Percentiles rank a stretch among this genome's conserved stretches.
Evolutionary conservation across 2,113 vertebrate species (phyloP).

Genomic region (Sinocyclocheilus anophthalmus): DNA sequence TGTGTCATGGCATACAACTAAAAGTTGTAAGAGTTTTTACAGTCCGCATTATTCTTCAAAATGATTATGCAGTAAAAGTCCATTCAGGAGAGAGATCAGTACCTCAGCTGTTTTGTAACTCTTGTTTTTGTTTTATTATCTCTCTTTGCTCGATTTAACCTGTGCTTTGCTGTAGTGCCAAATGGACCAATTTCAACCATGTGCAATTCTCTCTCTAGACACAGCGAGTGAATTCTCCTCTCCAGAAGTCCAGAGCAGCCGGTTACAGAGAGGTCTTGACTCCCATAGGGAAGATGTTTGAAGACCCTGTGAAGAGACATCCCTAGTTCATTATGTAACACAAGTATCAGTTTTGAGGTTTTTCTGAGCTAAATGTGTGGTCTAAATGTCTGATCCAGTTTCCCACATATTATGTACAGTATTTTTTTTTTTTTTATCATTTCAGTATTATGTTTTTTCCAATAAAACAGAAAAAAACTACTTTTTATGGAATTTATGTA

Average conservation of each 20-base stretch:
- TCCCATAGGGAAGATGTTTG: not conserved
- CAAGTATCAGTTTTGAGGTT: not conserved
- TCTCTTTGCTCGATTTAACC: slow-evolving; percentile 25
- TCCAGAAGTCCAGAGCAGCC: not conserved
- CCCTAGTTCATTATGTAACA: not conserved
- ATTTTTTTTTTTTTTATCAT: not conserved
- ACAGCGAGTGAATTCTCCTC: not conserved
- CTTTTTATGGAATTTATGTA: not conserved
- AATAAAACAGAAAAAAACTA: not conserved
- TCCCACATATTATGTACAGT: not conserved
- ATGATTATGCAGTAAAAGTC: slow-evolving; percentile 5
- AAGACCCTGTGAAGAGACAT: not conserved
- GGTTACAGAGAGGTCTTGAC: not conserved
- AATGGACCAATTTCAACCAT: slow-evolving; percentile 19
- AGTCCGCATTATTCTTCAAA: not conserved
- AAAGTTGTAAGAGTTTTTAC: not conserved
- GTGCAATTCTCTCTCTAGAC: slow-evolving; percentile 40
- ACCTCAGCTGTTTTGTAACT: not conserved
- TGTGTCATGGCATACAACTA: not conserved
- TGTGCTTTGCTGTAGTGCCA: not conserved
- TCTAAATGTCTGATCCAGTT: not conserved
- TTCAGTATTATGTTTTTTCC: not conserved
- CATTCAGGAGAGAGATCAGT: not conserved
- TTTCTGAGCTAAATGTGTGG: not conserved
- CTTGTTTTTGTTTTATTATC: slow-evolving; percentile 10